These are phyloP conservation scores for Hypotaenidia philippensis DNA, from an alignment of 2,797 vertebrate genomes.

Conservation along the genomic window DNA sequence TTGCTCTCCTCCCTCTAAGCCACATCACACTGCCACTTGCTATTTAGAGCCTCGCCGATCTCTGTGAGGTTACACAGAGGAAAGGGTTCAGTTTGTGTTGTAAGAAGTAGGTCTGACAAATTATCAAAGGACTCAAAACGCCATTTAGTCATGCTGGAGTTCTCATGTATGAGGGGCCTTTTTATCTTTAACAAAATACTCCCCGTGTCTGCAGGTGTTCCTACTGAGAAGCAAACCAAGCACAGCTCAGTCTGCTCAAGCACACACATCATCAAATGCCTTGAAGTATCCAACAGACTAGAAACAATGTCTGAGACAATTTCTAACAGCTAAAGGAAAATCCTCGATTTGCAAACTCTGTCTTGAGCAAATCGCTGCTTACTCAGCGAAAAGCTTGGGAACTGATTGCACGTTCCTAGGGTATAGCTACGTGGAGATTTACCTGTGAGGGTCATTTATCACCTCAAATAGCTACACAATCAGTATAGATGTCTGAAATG, in stretches of 20 bases:
- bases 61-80: background rate
- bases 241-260: background rate
- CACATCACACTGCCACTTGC: background rate
- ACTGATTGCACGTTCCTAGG: accelerated
- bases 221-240: background rate
- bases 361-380: background rate
- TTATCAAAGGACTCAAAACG: background rate
- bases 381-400: background rate
- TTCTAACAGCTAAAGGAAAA: background rate
- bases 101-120: background rate
- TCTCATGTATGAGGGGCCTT: background rate
- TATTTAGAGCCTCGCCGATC: background rate
- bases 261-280: background rate
- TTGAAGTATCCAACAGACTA: background rate
- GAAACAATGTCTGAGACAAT: background rate
- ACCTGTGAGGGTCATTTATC: background rate
- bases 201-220: background rate
- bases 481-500: background rate
- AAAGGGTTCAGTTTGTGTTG: background rate
- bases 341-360: background rate
- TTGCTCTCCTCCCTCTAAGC: background rate
- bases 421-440: background rate
- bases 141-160: background rate
- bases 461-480: background rate
- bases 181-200: background rate